Percentiles rank a stretch among this genome's conserved stretches.
These are phyloP conservation scores for Gymnarchus niloticus DNA, from an alignment of 2,113 vertebrate genomes.

Conservation along the genomic window DNA sequence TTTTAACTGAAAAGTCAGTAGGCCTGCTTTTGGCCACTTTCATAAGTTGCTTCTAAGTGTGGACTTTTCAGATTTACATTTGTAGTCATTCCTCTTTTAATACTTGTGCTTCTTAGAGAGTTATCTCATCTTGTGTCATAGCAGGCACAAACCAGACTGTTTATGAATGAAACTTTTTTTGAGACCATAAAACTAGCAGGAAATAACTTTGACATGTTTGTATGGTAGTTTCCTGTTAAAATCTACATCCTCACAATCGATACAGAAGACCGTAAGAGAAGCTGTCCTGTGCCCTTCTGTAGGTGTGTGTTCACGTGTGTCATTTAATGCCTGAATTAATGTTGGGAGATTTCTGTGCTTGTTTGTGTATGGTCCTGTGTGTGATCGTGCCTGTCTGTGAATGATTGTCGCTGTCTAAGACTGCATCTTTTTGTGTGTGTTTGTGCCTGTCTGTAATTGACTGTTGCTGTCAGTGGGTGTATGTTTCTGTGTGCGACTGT, in stretches of 20 bases:
- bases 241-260: not conserved
- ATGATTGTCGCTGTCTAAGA: not conserved
- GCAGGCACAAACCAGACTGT: not conserved
- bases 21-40: not conserved
- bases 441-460: not conserved
- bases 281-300: conserved; percentile 9
- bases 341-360: conserved; percentile 25
- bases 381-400: conserved; percentile 18
- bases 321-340: not conserved
- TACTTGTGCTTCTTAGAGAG: not conserved
- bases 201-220: conserved; percentile 7
- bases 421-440: not conserved
- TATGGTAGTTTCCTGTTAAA: conserved; percentile 1
- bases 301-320: conserved; percentile 1
- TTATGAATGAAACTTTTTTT: not conserved
- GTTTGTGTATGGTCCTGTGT: conserved; percentile 27
- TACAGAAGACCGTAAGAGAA: not conserved
- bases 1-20: not conserved
- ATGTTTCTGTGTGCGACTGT: conserved; percentile 9
- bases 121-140: not conserved
- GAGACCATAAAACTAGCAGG: not conserved
- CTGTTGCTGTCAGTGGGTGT: not conserved
- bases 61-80: not conserved
- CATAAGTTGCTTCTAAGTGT: not conserved
- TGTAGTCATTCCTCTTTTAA: not conserved